Evolutionary conservation across 2,797 vertebrate genomes (phyloP).

Genomic region (Loriculus beryllinus): DNA sequence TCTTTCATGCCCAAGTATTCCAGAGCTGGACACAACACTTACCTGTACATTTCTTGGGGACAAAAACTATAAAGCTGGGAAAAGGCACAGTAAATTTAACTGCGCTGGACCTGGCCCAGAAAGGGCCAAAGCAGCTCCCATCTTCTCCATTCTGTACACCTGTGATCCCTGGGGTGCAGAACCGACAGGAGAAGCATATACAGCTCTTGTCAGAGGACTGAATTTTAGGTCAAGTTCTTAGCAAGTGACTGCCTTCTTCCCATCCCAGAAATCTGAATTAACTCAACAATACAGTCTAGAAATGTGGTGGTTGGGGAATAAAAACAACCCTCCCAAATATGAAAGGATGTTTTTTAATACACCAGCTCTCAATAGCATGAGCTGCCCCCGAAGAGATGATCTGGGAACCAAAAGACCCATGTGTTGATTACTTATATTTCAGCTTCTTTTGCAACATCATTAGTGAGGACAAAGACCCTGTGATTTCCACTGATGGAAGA

Average conservation of each 20-base stretch:
- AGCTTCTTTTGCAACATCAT: background rate
- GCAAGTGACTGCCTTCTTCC: background rate
- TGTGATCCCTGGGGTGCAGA: background rate
- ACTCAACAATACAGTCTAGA: background rate
- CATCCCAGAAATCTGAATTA: background rate
- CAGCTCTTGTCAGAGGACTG: background rate
- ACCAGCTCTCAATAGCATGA: background rate
- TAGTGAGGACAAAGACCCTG: background rate
- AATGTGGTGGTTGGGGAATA: background rate
- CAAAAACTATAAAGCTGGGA: background rate
- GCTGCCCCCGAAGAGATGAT: background rate
- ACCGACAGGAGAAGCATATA: background rate
- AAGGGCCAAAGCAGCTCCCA: background rate
- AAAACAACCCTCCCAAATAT: background rate
- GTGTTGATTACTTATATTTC: background rate
- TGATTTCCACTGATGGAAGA: background rate
- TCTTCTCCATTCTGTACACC: background rate
- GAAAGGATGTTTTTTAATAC: background rate
- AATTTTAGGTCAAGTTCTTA: background rate
- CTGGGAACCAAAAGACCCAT: background rate
- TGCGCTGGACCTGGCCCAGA: background rate
- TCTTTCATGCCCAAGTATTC: background rate
- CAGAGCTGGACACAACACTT: background rate
- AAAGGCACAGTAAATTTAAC: background rate
- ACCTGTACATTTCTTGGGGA: background rate